Base-by-base conservation (phyloP, 2,888 invertebrate genomes). In the Gortyna flavago region DNA sequence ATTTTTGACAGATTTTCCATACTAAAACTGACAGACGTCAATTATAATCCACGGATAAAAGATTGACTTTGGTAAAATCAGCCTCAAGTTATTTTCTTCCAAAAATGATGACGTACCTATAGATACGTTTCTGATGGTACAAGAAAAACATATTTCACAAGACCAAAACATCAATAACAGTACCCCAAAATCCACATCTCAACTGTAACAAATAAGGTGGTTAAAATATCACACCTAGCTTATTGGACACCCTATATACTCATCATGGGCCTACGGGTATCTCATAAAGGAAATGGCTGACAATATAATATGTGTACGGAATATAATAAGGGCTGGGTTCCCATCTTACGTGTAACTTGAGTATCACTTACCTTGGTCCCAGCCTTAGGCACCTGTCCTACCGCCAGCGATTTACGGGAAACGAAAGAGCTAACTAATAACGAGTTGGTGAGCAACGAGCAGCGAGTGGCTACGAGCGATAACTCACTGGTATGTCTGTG, bases 241-340 rank as follows among this genome's bases (percentile, higher is more conserved):
- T 86, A 84, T 86, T 84, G 64, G 67, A 80, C 75, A 75, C 21
- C 73, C 29, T 71, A 51, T 85, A 68, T 73, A 65, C 61, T 65
- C 69, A 62, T 72, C 68, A 71, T 18, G 25, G 21, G 41, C 62
- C 65, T 75, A 32, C 54, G 61, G 70, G 62, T 73, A 79, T 75
- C 64, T 79, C 72, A 70, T 86, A 84, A 75, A 86, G 80, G 86
- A 84, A 86, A 84, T 86, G 75, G 65, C 80, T 67, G 72, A 84
- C 80, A 71, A 67, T 73, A 68, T 86, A 75, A 79, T 79, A 84
- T 86, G 80, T 86, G 72, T 70, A 65, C 70, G n/a, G 84, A 86
- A 84, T 75, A 87, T 85, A 85, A 85, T 87, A 87, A 85, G 87
- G 72, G 32, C 62, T 62, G 32, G 61, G 66, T 44, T 76, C 66